Evolutionary conservation across 1,140 invertebrate species (phyloP).

Genomic region (Aricia agestis): DNA sequence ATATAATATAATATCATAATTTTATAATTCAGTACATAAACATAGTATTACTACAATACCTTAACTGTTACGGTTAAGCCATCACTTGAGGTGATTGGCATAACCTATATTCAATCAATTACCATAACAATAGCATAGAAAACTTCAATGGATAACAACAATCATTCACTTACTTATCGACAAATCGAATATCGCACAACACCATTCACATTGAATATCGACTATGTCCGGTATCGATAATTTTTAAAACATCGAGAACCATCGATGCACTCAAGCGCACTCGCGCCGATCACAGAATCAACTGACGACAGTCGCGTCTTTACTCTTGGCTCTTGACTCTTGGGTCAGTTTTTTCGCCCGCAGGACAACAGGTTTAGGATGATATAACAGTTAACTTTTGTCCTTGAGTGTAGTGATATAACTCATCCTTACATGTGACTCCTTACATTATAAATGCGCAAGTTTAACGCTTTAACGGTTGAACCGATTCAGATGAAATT

Average conservation of each 20-base stretch:
- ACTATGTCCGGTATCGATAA: not conserved
- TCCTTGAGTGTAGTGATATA: not conserved
- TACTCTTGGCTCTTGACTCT: not conserved
- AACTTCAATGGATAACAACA: not conserved
- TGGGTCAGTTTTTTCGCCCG: not conserved
- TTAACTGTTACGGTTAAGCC: no score
- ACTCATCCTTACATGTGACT: no score
- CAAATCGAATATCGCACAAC: not conserved
- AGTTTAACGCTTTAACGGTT: no score
- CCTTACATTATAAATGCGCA: no score
- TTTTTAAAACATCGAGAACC: not conserved
- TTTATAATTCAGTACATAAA: no score
- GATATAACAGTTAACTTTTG: not conserved
- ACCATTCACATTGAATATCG: not conserved
- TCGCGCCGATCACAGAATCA: not conserved
- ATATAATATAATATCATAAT: no score
- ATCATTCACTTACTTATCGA: not conserved
- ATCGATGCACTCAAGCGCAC: not conserved
- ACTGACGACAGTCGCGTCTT: not conserved
- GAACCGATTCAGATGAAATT: no score
- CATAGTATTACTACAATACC: no score
- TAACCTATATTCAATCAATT: not conserved
- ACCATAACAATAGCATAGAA: not conserved
- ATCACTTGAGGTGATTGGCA: not conserved
- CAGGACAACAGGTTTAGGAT: not conserved